Evolutionary conservation across 2,797 vertebrate species (phyloP).

Genomic region (Phoebastria nigripes): DNA sequence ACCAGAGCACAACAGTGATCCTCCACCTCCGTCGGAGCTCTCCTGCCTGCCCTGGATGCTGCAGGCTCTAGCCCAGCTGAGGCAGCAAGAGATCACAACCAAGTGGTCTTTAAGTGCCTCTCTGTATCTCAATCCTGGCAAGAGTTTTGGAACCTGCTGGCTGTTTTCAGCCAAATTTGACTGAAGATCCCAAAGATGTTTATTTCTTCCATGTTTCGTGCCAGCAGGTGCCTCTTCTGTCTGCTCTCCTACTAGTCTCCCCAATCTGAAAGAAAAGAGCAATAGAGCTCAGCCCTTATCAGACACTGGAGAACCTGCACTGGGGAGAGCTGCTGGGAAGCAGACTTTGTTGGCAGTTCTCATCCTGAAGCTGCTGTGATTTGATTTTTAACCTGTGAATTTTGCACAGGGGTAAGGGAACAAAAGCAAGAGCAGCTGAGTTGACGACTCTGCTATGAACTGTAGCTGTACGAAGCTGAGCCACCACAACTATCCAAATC

Average conservation of each 20-base stretch:
- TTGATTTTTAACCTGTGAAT: not conserved
- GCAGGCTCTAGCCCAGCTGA: not conserved
- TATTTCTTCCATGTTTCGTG: not conserved
- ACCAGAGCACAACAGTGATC: not conserved
- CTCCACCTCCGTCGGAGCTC: not conserved
- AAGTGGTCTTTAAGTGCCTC: not conserved
- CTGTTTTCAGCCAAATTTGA: not conserved
- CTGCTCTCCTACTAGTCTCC: not conserved
- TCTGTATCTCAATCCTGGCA: not conserved
- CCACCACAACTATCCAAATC: not conserved
- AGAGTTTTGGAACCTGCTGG: not conserved
- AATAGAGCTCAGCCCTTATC: not conserved
- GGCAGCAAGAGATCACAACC: not conserved
- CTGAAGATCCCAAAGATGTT: not conserved
- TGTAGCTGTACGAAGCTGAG: not conserved
- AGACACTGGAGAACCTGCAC: not conserved
- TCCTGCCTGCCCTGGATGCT: not conserved
- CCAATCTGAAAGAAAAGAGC: not conserved
- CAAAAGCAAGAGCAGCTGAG: slow-evolving; percentile 1
- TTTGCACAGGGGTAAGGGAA: not conserved
- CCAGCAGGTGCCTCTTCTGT: not conserved
- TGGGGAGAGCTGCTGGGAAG: not conserved
- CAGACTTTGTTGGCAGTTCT: not conserved
- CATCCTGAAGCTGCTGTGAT: not conserved
- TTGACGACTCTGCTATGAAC: not conserved